Conservation (phyloP, 2,797 vertebrate species). For the Buceros bicornis region DNA sequence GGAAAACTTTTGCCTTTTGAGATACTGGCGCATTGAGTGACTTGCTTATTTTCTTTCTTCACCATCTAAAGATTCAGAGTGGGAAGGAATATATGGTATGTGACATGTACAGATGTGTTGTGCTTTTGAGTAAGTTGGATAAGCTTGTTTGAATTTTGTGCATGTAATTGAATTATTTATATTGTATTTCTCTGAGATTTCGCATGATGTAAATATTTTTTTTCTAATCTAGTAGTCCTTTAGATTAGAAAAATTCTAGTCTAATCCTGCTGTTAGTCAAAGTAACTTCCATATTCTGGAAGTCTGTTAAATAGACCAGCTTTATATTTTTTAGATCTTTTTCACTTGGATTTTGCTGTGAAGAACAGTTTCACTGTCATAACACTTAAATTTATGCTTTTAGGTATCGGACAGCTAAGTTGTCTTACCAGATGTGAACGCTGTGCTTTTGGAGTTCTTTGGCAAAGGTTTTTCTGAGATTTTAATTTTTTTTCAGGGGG, state of each 20-base stretch:
- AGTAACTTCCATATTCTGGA: conserved; percentile 11
- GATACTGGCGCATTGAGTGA: not conserved
- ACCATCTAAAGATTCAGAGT: conserved; percentile 67
- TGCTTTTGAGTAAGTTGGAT: conserved; percentile 40
- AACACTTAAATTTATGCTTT: not conserved
- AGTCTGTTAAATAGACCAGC: not conserved
- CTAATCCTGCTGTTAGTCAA: conserved; percentile 6
- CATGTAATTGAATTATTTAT: conserved; percentile 53
- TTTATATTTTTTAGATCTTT: not conserved
- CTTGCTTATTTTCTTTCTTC: conserved; percentile 61
- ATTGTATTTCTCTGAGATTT: not conserved
- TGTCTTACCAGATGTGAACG: not conserved
- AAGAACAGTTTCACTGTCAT: not conserved
- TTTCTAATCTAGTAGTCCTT: not conserved
- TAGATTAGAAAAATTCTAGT: not conserved
- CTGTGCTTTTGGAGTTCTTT: not conserved
- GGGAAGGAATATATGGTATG: conserved; percentile 74
- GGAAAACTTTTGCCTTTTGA: not conserved
- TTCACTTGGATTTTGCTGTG: conserved; percentile 12
- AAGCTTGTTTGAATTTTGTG: not conserved
- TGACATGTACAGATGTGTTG: conserved; percentile 7
- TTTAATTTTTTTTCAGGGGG: not conserved
- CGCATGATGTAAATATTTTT: conserved; percentile 20
- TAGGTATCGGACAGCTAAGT: not conserved
- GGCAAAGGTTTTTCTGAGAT: not conserved